Conservation (phyloP, 2,113 vertebrate species). For the Oplegnathus fasciatus region DNA sequence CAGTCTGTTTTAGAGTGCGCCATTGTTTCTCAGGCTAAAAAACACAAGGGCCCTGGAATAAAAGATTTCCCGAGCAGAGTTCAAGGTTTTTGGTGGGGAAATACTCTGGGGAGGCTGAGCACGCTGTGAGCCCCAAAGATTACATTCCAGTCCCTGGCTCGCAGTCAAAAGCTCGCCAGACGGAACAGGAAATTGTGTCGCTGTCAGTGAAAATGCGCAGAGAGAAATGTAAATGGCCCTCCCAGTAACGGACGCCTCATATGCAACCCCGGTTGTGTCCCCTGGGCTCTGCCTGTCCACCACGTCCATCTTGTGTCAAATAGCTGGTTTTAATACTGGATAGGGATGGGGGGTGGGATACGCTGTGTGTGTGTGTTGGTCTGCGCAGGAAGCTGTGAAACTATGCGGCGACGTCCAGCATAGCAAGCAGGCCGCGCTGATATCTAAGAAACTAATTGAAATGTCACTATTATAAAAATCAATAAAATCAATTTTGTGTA, state of each 20-base stretch:
- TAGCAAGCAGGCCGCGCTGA: constrained; percentile 5
- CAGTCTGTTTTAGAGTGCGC: constrained; percentile 65
- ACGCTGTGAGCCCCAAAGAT: constrained; percentile 79
- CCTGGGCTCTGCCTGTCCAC: constrained; percentile 82
- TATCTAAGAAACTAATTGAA: constrained; percentile 3
- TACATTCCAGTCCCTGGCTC: constrained; percentile 84
- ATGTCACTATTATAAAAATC: constrained; percentile 14
- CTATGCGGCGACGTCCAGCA: constrained; percentile 5
- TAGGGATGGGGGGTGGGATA: constrained; percentile 72
- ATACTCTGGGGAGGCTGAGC: constrained; percentile 82
- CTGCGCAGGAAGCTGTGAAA: constrained; percentile 51
- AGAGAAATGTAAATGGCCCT: constrained; percentile 87
- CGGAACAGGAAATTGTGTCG: constrained; percentile 88
- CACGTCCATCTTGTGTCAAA: constrained; percentile 87
- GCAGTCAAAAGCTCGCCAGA: constrained; percentile 84
- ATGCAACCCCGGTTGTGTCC: constrained; percentile 80
- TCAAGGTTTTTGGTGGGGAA: constrained; percentile 78
- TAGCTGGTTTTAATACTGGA: constrained; percentile 80
- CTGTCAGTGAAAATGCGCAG: constrained; percentile 84
- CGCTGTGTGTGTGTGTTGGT: constrained; percentile 44
- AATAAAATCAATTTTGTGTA: constrained; percentile 14
- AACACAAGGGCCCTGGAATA: constrained; percentile 65
- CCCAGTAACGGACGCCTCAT: constrained; percentile 79
- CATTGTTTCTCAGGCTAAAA: constrained; percentile 73
- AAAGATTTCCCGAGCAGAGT: constrained; percentile 81